These are phyloP conservation scores for Ectemnius lituratus DNA, from an alignment of 2,888 invertebrate species.

Conservation along the genomic window DNA sequence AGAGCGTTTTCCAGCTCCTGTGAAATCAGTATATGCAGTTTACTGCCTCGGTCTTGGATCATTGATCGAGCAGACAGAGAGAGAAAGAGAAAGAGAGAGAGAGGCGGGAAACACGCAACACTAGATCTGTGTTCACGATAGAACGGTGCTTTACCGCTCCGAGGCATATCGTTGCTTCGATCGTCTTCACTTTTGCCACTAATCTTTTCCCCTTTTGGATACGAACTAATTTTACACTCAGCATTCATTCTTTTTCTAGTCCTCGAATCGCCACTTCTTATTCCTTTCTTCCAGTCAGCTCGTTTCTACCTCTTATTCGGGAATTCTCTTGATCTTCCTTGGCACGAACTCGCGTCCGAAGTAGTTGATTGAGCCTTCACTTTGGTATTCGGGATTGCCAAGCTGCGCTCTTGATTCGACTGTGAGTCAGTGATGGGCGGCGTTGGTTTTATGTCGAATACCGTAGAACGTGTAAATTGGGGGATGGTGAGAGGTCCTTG, in stretches of 20 bases:
- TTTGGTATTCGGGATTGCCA: background rate
- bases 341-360: background rate
- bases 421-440: slow-evolving; percentile 20
- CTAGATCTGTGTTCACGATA: slow-evolving; percentile 49
- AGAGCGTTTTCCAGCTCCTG: slow-evolving; percentile 3
- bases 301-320: too few species aligned
- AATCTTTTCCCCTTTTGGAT: background rate
- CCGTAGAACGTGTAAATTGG: slow-evolving; percentile 10
- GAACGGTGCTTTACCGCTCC: slow-evolving; percentile 19
- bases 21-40: slow-evolving; percentile 31
- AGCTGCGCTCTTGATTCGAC: background rate
- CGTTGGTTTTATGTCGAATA: slow-evolving; percentile 11
- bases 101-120: slow-evolving; percentile 31
- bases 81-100: too few species aligned
- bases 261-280: background rate
- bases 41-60: slow-evolving; percentile 27
- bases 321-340: too few species aligned
- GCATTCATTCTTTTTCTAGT: background rate
- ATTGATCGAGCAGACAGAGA: slow-evolving; percentile 27
- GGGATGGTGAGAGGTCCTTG: slow-evolving; percentile 6
- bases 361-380: background rate
- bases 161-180: slow-evolving; percentile 2
- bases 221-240: slow-evolving; percentile 3
- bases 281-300: background rate
- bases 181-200: slow-evolving; percentile 1